Evolutionary conservation across 2,888 invertebrate genomes (phyloP).

Genomic region (Salticus scenicus): DNA sequence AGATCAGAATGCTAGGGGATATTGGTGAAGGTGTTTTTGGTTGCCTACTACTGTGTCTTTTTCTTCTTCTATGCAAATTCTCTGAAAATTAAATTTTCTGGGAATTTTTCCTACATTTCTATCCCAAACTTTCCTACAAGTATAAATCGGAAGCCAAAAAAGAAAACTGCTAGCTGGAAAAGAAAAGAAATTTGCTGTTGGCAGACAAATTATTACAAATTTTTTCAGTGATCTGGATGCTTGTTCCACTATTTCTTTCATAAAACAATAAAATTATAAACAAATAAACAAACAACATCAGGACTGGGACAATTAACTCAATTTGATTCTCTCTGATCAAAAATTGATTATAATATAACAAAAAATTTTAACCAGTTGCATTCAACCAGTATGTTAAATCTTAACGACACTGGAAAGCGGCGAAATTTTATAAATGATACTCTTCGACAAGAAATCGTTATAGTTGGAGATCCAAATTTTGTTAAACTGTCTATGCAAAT

Average conservation of each 20-base stretch:
- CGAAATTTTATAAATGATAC: not conserved
- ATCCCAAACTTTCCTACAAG: not conserved
- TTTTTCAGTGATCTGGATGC: not conserved
- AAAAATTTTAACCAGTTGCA: not conserved
- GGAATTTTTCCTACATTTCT: no score
- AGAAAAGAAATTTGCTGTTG: not conserved
- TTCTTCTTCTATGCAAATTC: no score
- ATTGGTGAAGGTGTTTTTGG: no score
- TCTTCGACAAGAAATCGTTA: not conserved
- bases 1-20: no score
- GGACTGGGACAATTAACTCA: not conserved
- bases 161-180: not conserved
- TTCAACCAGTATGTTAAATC: not conserved
- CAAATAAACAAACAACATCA: not conserved
- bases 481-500: not conserved
- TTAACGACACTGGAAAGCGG: not conserved
- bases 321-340: not conserved
- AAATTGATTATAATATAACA: not conserved
- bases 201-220: not conserved
- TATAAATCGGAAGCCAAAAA: not conserved
- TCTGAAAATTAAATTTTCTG: no score
- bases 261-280: not conserved
- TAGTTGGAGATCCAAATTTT: not conserved
- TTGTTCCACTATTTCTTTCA: not conserved
- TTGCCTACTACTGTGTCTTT: no score